These are phyloP conservation scores for Thaumetopoea pityocampa DNA, from an alignment of 1,140 invertebrate genomes.

Conservation along the genomic window DNA sequence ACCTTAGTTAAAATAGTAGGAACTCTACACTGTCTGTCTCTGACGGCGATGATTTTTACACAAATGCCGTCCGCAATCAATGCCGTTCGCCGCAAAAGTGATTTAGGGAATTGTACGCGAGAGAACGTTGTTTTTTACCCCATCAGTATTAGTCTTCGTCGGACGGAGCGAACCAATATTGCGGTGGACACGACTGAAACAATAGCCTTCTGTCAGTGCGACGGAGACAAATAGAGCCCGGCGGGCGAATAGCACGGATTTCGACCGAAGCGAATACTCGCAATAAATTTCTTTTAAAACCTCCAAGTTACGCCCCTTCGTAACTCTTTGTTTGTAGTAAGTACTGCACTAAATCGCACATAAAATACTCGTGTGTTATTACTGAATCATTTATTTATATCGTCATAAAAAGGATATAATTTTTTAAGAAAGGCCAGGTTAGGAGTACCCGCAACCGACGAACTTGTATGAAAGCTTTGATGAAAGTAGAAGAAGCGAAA, in stretches of 20 bases:
- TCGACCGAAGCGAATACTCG: constrained; percentile 12
- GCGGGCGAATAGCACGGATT: constrained; percentile 36
- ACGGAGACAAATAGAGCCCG: constrained; percentile 50
- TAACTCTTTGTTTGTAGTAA: constrained; percentile 4
- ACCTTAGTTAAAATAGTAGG: background rate
- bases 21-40: too few relatives aligned
- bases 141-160: constrained; percentile 34
- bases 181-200: constrained; percentile 40
- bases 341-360: too few relatives aligned
- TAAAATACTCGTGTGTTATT: too few relatives aligned
- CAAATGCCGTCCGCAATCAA: constrained; percentile 10
- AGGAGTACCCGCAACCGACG: too few relatives aligned
- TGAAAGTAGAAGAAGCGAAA: too few relatives aligned
- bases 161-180: constrained; percentile 48
- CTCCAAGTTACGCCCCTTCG: constrained; percentile 2
- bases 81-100: constrained; percentile 7
- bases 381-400: too few relatives aligned
- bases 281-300: constrained; percentile 29
- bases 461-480: too few relatives aligned
- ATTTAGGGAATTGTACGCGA: constrained; percentile 14
- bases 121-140: constrained; percentile 26
- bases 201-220: constrained; percentile 53
- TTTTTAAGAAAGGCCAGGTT: too few relatives aligned
- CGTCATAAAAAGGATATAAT: too few relatives aligned
- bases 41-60: too few relatives aligned